phyloP scores from a whole-genome alignment of 2,113 vertebrate genomes.

The Conger conger region DNA sequence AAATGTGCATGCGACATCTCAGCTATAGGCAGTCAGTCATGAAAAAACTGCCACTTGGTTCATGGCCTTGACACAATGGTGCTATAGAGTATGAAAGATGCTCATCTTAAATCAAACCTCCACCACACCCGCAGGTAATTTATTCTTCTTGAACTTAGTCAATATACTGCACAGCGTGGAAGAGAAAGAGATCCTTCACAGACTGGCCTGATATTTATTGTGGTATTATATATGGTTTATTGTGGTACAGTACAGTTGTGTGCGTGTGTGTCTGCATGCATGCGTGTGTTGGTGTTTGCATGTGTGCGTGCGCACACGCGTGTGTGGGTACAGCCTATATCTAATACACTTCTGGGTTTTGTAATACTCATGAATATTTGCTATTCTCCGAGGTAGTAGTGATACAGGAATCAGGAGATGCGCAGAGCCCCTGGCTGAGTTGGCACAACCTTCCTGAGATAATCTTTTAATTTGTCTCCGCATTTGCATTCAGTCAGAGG shows the following conservation, averaged over 20 bases:
- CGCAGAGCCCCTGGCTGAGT: slow-evolving; percentile 58
- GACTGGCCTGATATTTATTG: not conserved
- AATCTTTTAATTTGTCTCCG: slow-evolving; percentile 64
- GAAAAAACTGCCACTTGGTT: no score
- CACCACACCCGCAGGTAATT: no score
- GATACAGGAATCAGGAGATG: slow-evolving; percentile 66
- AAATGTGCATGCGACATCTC: no score
- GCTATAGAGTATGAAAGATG: no score
- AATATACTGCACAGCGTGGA: not conserved
- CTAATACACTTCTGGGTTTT: slow-evolving; percentile 54
- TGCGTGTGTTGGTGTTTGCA: slow-evolving; percentile 9
- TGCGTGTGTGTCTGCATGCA: not conserved
- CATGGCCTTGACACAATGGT: no score
- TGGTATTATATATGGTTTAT: not conserved
- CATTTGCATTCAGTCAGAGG: slow-evolving; percentile 64
- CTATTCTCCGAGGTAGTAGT: slow-evolving; percentile 63
- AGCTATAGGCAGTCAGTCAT: no score
- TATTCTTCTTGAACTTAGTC: no score
- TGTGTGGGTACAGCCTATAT: not conserved
- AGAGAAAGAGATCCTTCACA: not conserved
- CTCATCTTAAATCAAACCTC: no score
- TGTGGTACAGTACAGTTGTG: not conserved
- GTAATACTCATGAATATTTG: slow-evolving; percentile 61
- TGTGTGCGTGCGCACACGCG: not conserved
- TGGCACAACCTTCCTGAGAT: slow-evolving; percentile 63